Conservation (phyloP, 2,888 invertebrate species). For the Lasioglossum marginatum region DNA sequence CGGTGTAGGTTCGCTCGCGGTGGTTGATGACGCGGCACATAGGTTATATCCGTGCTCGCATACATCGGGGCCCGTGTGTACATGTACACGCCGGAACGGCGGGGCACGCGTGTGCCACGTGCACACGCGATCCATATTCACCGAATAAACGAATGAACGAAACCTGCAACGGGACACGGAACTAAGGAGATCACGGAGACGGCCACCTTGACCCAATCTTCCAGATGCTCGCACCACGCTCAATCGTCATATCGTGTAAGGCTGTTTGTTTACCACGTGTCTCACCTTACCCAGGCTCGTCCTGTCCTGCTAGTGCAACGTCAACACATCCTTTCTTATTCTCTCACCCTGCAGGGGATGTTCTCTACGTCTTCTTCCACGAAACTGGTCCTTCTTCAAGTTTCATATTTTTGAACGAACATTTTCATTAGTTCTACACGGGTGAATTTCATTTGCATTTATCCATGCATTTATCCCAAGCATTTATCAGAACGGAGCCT, state of each 20-base stretch:
- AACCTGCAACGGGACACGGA: slow-evolving; percentile 60
- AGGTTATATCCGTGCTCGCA: slow-evolving; percentile 71
- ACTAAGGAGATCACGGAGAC: slow-evolving; percentile 69
- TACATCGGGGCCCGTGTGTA: not conserved
- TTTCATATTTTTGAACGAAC: not conserved
- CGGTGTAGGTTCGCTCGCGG: slow-evolving; percentile 76
- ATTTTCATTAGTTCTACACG: not conserved
- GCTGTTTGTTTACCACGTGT: not conserved
- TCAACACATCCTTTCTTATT: not conserved
- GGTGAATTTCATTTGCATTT: no score
- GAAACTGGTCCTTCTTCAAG: not conserved
- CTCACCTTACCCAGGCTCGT: not conserved
- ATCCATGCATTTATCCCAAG: no score
- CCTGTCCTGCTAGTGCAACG: not conserved
- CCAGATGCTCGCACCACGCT: slow-evolving; percentile 22
- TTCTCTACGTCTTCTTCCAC: not conserved
- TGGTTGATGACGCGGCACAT: slow-evolving; percentile 80
- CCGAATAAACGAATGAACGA: slow-evolving; percentile 71
- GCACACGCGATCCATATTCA: slow-evolving; percentile 55
- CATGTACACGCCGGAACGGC: not conserved
- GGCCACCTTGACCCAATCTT: slow-evolving; percentile 79
- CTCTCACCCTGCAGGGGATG: not conserved
- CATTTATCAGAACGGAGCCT: no score
- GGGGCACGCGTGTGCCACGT: slow-evolving; percentile 12
- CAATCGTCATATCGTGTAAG: slow-evolving; percentile 7